Base-by-base conservation (phyloP, 2,888 invertebrate species). In the Synergus gifuensis region DNA sequence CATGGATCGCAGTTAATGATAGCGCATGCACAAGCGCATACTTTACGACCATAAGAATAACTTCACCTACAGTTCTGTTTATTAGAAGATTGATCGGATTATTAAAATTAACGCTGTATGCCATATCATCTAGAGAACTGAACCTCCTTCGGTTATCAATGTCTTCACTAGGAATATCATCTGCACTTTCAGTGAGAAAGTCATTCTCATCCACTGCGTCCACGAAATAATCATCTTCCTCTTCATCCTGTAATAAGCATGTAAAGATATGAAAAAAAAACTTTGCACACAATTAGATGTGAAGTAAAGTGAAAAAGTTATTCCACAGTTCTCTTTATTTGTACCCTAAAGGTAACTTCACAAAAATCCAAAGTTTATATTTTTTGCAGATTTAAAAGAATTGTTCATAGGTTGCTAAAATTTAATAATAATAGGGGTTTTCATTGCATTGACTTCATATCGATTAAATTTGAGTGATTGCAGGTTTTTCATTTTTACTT, bases 161-260 rank as follows among this genome's bases (percentile, higher is more conserved):
- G 9, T 66, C 66, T 44, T 66, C 66, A 44, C 12, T 11, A 11
- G 44, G 44, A 44, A 44, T 2, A 44, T 44, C 44, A 44, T 44
- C 12, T 9, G 12, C 44, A 9, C 12, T 44, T n/a, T 66, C 44
- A 44, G 5, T 11, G 44, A 18, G 18, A n/a, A 9, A 66, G 18
- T 66, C n/a, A 66, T 66, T 66, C 18, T 44, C 66, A 18, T 66
- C 66, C 18, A 66, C 42, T 18, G 66, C 66, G 44, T 66, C 66
- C 44, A 18, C 9, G 18, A 66, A 66, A 44, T 18, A 44, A 44
- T 66, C 66, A 4, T 16, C 64, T 16, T 66, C 66, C n/a, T 66
- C 66, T 44, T 44, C 44, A 44, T 12, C 44, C 44, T 44, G 44
- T 44, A 44, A 44, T 44, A 44, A 8, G 44, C 42, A 8, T 42